Evolutionary conservation across 2,113 vertebrate genomes (phyloP).

Genomic region (Aspidoscelis tigris): DNA sequence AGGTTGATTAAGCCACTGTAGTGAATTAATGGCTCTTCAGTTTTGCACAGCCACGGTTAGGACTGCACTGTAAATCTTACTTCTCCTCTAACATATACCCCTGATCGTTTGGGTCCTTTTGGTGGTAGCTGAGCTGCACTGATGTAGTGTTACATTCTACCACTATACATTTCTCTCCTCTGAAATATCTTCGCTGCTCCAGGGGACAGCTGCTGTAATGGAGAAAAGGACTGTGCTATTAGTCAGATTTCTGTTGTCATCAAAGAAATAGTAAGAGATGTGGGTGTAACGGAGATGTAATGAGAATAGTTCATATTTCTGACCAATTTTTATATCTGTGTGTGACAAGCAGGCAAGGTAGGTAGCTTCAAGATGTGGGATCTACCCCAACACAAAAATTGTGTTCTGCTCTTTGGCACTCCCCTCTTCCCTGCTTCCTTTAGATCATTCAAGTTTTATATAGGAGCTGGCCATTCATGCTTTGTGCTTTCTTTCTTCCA

Average conservation of each 20-base stretch:
- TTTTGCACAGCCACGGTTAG: neutral
- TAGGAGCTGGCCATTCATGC: conserved; percentile 14
- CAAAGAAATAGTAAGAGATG: no score
- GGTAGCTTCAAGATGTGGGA: neutral
- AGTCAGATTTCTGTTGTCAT: neutral
- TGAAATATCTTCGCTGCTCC: no score
- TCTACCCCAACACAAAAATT: neutral
- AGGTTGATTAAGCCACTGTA: neutral
- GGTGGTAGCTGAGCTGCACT: neutral
- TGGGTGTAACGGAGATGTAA: neutral
- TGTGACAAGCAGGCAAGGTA: neutral
- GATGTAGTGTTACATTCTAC: neutral
- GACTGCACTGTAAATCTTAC: neutral
- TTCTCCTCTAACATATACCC: neutral
- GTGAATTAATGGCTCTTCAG: neutral
- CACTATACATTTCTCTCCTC: neutral
- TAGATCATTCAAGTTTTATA: conserved; percentile 5
- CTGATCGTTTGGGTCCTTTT: neutral
- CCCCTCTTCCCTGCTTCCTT: no score
- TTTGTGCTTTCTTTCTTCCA: neutral
- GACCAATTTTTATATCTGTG: neutral
- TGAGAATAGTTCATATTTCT: neutral
- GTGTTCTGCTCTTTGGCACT: neutral
- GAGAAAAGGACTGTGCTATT: neutral
- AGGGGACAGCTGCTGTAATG: neutral